These are phyloP conservation scores for Tenebrio molitor DNA, from an alignment of 1,140 invertebrate genomes.

Conservation along the genomic window DNA sequence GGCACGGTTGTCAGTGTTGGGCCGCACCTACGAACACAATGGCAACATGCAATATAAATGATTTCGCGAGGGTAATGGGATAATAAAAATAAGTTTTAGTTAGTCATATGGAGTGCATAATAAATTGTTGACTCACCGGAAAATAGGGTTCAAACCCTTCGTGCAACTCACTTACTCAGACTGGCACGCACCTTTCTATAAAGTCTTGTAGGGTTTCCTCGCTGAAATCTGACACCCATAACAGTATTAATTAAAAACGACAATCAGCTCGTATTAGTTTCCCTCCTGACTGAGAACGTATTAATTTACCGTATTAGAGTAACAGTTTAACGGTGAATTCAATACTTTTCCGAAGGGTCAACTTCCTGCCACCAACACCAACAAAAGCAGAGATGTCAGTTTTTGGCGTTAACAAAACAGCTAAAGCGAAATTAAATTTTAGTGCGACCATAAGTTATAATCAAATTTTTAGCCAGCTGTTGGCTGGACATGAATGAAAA, in stretches of 20 bases:
- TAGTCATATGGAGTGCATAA: conserved; percentile 44
- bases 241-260: conserved; percentile 43
- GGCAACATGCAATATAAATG: conserved; percentile 47
- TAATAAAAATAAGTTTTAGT: conserved; percentile 47
- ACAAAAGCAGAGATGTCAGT: background rate
- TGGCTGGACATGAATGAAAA: conserved; percentile 40
- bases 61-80: conserved; percentile 44
- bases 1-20: conserved; percentile 24
- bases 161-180: conserved; percentile 39
- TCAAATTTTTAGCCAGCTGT: conserved; percentile 27
- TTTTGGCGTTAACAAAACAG: conserved; percentile 14
- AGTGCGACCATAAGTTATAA: conserved; percentile 25
- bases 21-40: conserved; percentile 26
- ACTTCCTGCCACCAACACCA: background rate
- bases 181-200: conserved; percentile 41
- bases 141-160: conserved; percentile 41
- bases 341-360: background rate
- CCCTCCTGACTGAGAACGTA: conserved; percentile 6
- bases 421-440: conserved; percentile 21
- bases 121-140: conserved; percentile 46
- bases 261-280: conserved; percentile 22
- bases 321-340: conserved; percentile 18
- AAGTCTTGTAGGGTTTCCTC: conserved; percentile 44
- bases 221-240: conserved; percentile 37
- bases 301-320: conserved; percentile 33